A percentile compares a stretch with the other conserved stretches of the same genome.
phyloP scores from a whole-genome alignment of 2,113 vertebrate genomes.

The Otus sunia region DNA sequence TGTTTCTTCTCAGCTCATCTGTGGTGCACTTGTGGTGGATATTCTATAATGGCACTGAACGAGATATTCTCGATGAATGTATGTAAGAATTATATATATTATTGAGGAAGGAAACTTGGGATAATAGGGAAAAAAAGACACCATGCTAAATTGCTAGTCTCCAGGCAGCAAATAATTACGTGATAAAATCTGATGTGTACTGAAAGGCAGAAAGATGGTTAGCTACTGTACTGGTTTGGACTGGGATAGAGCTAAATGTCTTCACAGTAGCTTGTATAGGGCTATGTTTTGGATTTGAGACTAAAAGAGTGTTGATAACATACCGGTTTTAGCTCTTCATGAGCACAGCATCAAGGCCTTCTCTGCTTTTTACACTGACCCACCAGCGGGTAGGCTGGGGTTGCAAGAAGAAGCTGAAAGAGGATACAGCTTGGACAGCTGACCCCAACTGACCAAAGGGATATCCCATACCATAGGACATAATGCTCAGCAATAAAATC shows the following conservation, averaged over 20 bases:
- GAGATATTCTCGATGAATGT: not conserved
- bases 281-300: not conserved
- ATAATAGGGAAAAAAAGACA: not conserved
- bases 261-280: not conserved
- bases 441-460: not conserved
- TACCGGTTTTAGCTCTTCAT: not conserved
- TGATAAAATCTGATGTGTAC: not conserved
- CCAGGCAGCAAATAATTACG: not conserved
- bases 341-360: not conserved
- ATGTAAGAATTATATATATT: not conserved
- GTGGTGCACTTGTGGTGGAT: not conserved
- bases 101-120: not conserved
- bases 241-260: not conserved
- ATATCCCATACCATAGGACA: not conserved
- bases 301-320: not conserved
- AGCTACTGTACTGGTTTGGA: not conserved
- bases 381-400: not conserved
- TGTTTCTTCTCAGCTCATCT: not conserved
- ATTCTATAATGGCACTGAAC: not conserved
- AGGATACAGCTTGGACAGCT: not conserved
- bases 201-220: not conserved
- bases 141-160: not conserved
- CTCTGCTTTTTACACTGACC: not conserved
- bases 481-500: not conserved
- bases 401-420: not conserved